These are phyloP conservation scores for Melanostoma scalare DNA, from an alignment of 2,888 invertebrate genomes.

Conservation along the genomic window DNA sequence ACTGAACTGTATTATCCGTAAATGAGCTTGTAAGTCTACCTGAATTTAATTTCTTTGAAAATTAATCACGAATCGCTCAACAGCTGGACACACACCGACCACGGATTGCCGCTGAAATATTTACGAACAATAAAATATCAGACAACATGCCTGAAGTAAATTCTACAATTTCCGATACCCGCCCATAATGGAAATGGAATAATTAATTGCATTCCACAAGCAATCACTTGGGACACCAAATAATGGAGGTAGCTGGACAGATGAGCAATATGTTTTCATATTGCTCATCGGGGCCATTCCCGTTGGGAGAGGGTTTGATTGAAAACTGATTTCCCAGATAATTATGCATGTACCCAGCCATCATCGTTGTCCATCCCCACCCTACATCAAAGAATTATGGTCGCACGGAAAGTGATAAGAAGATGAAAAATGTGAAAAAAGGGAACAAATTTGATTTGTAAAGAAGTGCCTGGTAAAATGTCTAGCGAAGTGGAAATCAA, in stretches of 20 bases:
- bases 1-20: slow-evolving; percentile 16
- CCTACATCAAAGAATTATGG: slow-evolving; percentile 41
- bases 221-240: slow-evolving; percentile 31
- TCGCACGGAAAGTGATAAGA: slow-evolving; percentile 74
- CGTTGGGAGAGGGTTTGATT: slow-evolving; percentile 1
- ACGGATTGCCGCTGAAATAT: slow-evolving; percentile 45
- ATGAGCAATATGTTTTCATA: slow-evolving; percentile 2
- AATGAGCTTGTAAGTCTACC: slow-evolving; percentile 27
- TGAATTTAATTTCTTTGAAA: slow-evolving; percentile 8
- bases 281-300: neutral
- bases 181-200: slow-evolving; percentile 52
- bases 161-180: slow-evolving; percentile 27
- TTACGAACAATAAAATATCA: slow-evolving; percentile 52
- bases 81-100: slow-evolving; percentile 42
- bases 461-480: slow-evolving; percentile 37
- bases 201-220: slow-evolving; percentile 63
- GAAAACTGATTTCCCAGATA: slow-evolving; percentile 36
- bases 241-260: neutral
- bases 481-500: slow-evolving; percentile 14
- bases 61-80: slow-evolving; percentile 39
- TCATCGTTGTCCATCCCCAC: neutral
- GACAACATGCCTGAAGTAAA: slow-evolving; percentile 25
- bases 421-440: slow-evolving; percentile 38
- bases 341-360: neutral
- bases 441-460: neutral